Evolutionary conservation across 2,888 invertebrate species (phyloP), one percentile per base, ranked within the genome.

Genomic region (Ophonus ardosiacus): DNA sequence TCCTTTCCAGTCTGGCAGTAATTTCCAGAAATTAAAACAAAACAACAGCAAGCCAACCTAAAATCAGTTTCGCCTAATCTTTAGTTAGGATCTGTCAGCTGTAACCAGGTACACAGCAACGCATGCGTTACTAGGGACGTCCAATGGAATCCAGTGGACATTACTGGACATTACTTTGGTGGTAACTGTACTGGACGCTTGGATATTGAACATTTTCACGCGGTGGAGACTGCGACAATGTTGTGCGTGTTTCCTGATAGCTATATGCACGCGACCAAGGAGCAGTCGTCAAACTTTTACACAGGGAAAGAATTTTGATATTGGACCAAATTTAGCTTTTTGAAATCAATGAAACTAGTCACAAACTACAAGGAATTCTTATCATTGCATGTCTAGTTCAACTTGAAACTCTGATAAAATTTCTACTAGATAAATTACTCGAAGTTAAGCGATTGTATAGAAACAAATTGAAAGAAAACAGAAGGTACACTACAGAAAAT

Each of bases 171-270:
- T 38, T 31, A 68, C 38, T 38, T 38, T 7, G 31, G 24, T 15
- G 24, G 21, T n/a, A 57, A 51, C 57, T 7, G 24, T 5, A 7
- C 31, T 84, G 84, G 84, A 56, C 63, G 31, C 51, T 63, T 84
- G 31, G 40, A 51, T 84, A 84, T 84, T 63, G 84, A 84, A 78
- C 78, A 78, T 84, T 78, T 84, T 84, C 78, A 84, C 83, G 83
- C 83, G 84, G 40, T 78, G 51, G 18, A 78, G 63, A 84, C 78
- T 84, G 84, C 84, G 84, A 84, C 84, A 84, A 65, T 84, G 84
- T 78, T 31, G 78, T 84, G 84, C 84, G 84, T 84, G 84, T 51
- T 84, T 31, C 59, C 38, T 17, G 80, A 80, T 80, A 61, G 80
- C 40, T 38, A 80, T 61, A 61, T 40, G 21, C 80, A 80, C 61